Evolutionary conservation across 2,113 vertebrate species (phyloP).

Genomic region (Forbesichthys papilliferus): DNA sequence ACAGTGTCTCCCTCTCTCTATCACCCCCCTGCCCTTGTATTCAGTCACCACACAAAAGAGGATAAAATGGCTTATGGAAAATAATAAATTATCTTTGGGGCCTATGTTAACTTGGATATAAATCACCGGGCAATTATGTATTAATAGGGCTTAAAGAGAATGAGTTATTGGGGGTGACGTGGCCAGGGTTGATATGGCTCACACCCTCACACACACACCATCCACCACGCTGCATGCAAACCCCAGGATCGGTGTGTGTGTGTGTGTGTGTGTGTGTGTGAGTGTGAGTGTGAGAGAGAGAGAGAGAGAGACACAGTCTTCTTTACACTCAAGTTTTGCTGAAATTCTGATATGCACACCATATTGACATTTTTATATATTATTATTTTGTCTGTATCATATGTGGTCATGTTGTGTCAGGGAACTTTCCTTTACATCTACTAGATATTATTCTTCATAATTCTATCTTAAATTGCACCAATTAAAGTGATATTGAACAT

Average conservation of each 20-base stretch:
- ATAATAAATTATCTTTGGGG: constrained; percentile 78
- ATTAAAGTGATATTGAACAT: too few species aligned
- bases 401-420: too few species aligned
- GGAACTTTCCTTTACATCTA: too few species aligned
- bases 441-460: too few species aligned
- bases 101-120: constrained; percentile 80
- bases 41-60: constrained; percentile 70
- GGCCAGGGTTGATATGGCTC: constrained; percentile 72
- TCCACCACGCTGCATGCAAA: constrained; percentile 49
- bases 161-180: constrained; percentile 79
- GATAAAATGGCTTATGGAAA: constrained; percentile 79
- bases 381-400: too few species aligned
- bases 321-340: too few species aligned
- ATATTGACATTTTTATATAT: too few species aligned
- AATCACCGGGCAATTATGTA: constrained; percentile 82
- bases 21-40: constrained; percentile 41
- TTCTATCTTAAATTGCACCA: too few species aligned
- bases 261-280: constrained; percentile 9
- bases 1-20: constrained; percentile 57
- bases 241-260: constrained; percentile 19
- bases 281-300: background rate
- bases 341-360: too few species aligned
- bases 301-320: too few species aligned
- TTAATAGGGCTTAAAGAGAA: constrained; percentile 83
- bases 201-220: constrained; percentile 59